These are phyloP conservation scores for Eupithecia subumbrata DNA, from an alignment of 2,888 invertebrate genomes.

Conservation along the genomic window DNA sequence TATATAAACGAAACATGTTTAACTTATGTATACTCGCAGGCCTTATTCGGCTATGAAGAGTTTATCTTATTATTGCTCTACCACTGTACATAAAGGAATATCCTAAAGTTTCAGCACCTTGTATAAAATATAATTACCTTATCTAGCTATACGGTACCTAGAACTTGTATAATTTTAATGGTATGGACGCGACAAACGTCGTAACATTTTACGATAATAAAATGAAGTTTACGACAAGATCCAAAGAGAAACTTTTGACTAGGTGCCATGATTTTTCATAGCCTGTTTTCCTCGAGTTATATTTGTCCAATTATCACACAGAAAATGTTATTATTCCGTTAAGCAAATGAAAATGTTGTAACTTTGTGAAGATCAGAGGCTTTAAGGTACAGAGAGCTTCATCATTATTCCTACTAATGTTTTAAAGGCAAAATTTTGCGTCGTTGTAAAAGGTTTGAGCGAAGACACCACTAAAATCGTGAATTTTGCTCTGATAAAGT, in stretches of 20 bases:
- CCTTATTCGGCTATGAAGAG: too few relatives aligned
- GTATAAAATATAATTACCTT: too few relatives aligned
- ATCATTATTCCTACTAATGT: neutral
- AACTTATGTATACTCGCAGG: too few relatives aligned
- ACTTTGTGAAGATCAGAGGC: neutral
- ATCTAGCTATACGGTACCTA: neutral
- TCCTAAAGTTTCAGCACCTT: too few relatives aligned
- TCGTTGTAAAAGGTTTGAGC: too few relatives aligned
- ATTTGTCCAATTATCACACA: neutral
- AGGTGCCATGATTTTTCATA: neutral
- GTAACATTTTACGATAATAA: conserved; percentile 1
- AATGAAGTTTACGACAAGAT: conserved; percentile 1
- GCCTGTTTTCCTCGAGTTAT: conserved; percentile 1
- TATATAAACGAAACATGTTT: too few relatives aligned
- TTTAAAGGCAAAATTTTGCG: too few relatives aligned
- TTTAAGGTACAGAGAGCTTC: neutral
- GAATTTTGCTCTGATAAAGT: too few relatives aligned
- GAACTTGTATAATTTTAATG: neutral
- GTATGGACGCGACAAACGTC: neutral
- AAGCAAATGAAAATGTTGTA: neutral
- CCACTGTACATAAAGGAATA: too few relatives aligned
- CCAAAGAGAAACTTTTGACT: neutral
- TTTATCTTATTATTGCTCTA: too few relatives aligned
- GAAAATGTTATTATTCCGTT: conserved; percentile 8
- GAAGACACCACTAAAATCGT: too few relatives aligned